These are phyloP conservation scores for Petaurus breviceps DNA, from an alignment of 2,113 vertebrate genomes.

Conservation along the genomic window DNA sequence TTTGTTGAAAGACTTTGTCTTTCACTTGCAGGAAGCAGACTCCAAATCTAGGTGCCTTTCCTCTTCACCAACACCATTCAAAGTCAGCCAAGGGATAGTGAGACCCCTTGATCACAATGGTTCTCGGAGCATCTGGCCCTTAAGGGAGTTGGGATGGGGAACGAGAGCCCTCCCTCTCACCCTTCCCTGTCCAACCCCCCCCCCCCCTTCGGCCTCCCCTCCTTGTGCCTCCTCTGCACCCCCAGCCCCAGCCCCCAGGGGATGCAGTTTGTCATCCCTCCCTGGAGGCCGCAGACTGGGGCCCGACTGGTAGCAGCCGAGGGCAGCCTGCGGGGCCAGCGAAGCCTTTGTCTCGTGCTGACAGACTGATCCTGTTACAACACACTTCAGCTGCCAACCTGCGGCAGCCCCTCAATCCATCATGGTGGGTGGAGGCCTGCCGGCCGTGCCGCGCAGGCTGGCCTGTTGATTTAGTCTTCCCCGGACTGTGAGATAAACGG, in stretches of 20 bases:
- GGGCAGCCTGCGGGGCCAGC: constrained; percentile 69
- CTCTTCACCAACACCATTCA: not conserved
- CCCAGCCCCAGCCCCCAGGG: not conserved
- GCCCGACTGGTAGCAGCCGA: constrained; percentile 54
- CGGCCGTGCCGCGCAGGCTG: constrained; percentile 84
- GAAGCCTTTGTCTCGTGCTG: constrained; percentile 85
- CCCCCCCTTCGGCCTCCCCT: fast-evolving
- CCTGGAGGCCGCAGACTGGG: constrained; percentile 57
- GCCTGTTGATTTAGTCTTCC: constrained; percentile 89
- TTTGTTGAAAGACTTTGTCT: too few species aligned
- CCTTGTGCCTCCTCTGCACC: not conserved
- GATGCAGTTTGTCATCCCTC: constrained; percentile 71
- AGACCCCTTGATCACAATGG: too few species aligned
- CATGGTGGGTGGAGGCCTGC: constrained; percentile 84
- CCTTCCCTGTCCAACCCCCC: not conserved
- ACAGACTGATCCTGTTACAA: constrained; percentile 84
- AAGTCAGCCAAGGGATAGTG: not conserved
- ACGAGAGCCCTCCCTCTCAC: not conserved
- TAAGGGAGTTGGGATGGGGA: not conserved
- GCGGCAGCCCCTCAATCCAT: constrained; percentile 91
- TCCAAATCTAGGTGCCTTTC: not conserved
- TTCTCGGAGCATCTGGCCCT: not conserved
- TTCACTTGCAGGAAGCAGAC: too few species aligned
- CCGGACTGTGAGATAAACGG: constrained; percentile 92
- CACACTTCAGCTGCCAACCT: constrained; percentile 88